Percentiles rank a stretch among this genome's conserved stretches.
These are phyloP conservation scores for Lagria hirta DNA, from an alignment of 2,888 invertebrate genomes.

Conservation along the genomic window DNA sequence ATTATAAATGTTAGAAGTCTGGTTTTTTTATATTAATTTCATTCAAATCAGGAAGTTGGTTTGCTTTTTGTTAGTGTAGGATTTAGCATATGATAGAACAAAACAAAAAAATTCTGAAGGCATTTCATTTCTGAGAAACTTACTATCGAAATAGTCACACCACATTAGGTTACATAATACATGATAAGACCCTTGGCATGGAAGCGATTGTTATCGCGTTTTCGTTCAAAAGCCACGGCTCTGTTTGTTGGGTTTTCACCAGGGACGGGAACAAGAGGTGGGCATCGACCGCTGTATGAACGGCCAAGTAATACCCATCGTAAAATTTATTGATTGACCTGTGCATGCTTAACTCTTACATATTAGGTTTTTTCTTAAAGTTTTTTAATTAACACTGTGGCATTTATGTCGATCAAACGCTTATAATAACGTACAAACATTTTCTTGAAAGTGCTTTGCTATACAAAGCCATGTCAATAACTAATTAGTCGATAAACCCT, in stretches of 20 bases:
- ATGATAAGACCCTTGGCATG: constrained; percentile 47
- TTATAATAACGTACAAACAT: too few relatives aligned
- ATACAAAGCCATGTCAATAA: too few relatives aligned
- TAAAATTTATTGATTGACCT: constrained; percentile 50
- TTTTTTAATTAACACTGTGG: constrained; percentile 34
- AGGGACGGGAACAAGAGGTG: constrained; percentile 22
- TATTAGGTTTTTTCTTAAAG: constrained; percentile 30
- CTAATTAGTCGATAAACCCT: too few relatives aligned
- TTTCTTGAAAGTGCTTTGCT: too few relatives aligned
- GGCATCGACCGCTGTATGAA: constrained; percentile 49
- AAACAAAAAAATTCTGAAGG: constrained; percentile 19
- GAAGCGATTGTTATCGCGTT: constrained; percentile 48
- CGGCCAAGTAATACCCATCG: constrained; percentile 48
- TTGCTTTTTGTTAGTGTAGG: too few relatives aligned
- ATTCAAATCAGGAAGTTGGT: too few relatives aligned
- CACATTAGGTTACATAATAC: constrained; percentile 49
- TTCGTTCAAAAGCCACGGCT: constrained; percentile 46
- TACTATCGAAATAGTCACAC: constrained; percentile 42
- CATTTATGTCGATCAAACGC: constrained; percentile 7
- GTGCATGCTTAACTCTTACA: constrained; percentile 44
- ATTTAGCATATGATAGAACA: constrained; percentile 9
- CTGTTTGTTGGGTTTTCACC: constrained; percentile 23
- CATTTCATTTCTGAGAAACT: constrained; percentile 23
- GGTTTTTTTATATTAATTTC: too few relatives aligned
- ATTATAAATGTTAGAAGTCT: too few relatives aligned